Base-by-base conservation (phyloP, 2,797 vertebrate genomes). In the Darevskia mixta region DNA sequence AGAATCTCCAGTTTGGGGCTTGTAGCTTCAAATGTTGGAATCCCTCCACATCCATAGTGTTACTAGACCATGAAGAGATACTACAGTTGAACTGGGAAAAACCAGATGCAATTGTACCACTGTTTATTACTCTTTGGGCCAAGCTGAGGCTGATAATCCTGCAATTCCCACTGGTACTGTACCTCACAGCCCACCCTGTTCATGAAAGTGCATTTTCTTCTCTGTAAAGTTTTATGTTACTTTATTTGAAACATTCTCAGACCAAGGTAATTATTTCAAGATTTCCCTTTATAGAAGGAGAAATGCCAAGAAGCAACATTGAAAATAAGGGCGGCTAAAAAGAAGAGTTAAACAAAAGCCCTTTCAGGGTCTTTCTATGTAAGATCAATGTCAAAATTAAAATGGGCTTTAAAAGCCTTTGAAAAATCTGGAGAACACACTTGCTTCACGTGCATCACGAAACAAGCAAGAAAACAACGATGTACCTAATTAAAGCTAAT, bases 301-400 rank as follows among this genome's bases (percentile, higher is more conserved):
- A 89, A 18, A 3, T 72, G 2, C 1, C 41, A 73, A 83, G 4
- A 45, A 80, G 86, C 8, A 79, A 88, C 73, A 93, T 89, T 87
- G 5, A 88, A 73, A 88, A 88, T 82, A 69, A 87, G 87, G 87
- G 23, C 7, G 1, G 27, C 77, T 69, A 18, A 85, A 29, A n/a
- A 9, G 5, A 90, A 91, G 90, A 80, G 4, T 15, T 86, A 18
- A 88, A n/a, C 2, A 55, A 87, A 89, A 90, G 41, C 2, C 49
- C 41, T 88, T 83, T 88, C 2, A 0, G 0, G 71, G 27, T 43
- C 8, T 87, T 45, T 73, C 25, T 13, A 49, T 86, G 43, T 29
- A 80, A 9, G 80, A 27, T 45, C 6, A 27, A 77, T 20, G 1
- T 77, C 17, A 43, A 84, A 87, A 72, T 7, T 64, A 0, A 69